phyloP scores from a whole-genome alignment of 2,888 invertebrate genomes.

The Camptogramma bilineatum region DNA sequence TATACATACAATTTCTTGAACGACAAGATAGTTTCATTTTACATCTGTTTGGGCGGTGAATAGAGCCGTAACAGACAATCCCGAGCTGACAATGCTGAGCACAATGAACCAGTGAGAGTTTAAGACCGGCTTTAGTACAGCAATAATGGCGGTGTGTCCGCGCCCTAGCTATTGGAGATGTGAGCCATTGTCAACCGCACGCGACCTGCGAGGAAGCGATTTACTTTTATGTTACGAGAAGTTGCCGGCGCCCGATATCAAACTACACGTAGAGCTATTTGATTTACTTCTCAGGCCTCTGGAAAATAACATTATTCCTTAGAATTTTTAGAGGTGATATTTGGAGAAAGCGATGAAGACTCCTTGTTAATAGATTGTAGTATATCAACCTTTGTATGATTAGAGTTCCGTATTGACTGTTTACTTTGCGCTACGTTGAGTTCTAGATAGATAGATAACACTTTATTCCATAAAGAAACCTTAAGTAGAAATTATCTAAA shows the following conservation, averaged over 20 bases:
- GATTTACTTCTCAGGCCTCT: neutral
- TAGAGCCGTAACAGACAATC: neutral
- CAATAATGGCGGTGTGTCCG: slow-evolving; percentile 4
- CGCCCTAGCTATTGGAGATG: slow-evolving; percentile 14
- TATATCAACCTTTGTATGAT: too few species aligned
- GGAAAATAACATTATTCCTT: neutral
- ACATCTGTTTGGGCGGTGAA: neutral
- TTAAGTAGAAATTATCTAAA: too few species aligned
- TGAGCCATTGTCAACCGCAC: slow-evolving; percentile 13
- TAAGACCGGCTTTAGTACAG: slow-evolving; percentile 1
- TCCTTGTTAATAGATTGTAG: neutral
- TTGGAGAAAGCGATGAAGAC: neutral
- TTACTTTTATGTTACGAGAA: slow-evolving; percentile 21
- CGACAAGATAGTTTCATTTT: neutral
- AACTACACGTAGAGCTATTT: neutral
- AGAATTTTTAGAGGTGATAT: neutral
- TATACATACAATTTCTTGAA: neutral
- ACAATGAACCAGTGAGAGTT: neutral
- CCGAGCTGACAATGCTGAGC: neutral
- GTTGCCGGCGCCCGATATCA: neutral
- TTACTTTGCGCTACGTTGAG: too few species aligned
- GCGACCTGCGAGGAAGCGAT: slow-evolving; percentile 6
- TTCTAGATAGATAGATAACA: too few species aligned
- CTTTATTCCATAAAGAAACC: too few species aligned
- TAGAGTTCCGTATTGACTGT: too few species aligned